phyloP scores from a whole-genome alignment of 2,113 vertebrate genomes.

The Thryonomys swinderianus region DNA sequence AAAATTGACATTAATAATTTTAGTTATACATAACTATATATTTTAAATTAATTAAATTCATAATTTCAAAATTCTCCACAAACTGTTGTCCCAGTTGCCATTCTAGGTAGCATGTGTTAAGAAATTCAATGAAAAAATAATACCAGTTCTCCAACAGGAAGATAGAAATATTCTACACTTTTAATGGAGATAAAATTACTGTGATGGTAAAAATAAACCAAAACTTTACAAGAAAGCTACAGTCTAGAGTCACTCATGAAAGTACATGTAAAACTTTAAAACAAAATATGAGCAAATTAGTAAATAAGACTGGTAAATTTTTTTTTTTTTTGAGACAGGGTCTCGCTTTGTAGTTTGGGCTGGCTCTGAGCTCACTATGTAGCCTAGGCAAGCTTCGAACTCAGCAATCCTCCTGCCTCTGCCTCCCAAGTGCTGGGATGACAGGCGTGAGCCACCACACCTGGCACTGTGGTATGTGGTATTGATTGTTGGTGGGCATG shows the following conservation, averaged over 20 bases:
- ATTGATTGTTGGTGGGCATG: too few relatives aligned
- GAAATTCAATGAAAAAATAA: conserved; percentile 5
- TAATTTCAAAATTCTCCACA: background rate
- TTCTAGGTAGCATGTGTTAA: background rate
- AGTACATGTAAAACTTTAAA: background rate
- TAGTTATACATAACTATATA: background rate
- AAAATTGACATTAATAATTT: background rate
- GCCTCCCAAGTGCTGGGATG: too few relatives aligned
- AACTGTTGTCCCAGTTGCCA: background rate
- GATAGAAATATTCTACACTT: background rate
- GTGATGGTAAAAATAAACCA: background rate
- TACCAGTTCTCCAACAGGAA: background rate
- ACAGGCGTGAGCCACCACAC: too few relatives aligned
- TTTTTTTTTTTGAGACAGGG: too few relatives aligned
- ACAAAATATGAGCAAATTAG: conserved; percentile 8
- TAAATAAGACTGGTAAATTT: background rate
- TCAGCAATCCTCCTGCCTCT: too few relatives aligned
- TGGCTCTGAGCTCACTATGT: too few relatives aligned
- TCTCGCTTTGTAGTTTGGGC: too few relatives aligned
- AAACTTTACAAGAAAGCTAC: background rate
- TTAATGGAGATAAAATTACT: conserved; percentile 16
- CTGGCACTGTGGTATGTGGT: too few relatives aligned
- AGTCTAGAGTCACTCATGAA: background rate
- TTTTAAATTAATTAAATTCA: conserved; percentile 4
- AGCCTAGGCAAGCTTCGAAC: too few relatives aligned